These are phyloP conservation scores for Arizona elegans DNA, from an alignment of 2,113 vertebrate species.

Conservation along the genomic window DNA sequence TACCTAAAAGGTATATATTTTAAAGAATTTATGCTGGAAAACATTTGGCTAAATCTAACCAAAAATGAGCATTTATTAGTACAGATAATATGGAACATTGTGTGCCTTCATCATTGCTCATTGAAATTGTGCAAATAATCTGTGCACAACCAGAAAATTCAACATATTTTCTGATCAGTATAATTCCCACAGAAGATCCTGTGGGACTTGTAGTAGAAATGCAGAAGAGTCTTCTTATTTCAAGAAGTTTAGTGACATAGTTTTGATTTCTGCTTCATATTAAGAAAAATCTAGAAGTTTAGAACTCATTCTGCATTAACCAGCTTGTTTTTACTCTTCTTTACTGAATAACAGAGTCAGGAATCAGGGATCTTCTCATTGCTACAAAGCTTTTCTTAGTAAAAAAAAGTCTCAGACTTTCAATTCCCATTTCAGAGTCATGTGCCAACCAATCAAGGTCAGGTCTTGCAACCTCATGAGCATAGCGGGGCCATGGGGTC, in stretches of 20 bases:
- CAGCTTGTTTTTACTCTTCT: too few species aligned
- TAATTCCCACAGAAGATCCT: not conserved
- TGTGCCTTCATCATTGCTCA: not conserved
- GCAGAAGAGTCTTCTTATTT: not conserved
- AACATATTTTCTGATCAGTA: not conserved
- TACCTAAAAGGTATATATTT: not conserved
- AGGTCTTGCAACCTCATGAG: not conserved
- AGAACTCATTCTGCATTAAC: not conserved
- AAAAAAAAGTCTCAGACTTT: too few species aligned
- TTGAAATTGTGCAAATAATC: not conserved
- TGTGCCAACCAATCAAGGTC: too few species aligned
- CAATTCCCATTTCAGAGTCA: too few species aligned
- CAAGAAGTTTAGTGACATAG: not conserved
- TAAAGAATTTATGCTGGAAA: not conserved
- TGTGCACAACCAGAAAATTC: not conserved
- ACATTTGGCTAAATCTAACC: too few species aligned
- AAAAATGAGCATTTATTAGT: not conserved
- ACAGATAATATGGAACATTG: not conserved
- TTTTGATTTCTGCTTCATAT: not conserved
- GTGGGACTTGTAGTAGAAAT: not conserved
- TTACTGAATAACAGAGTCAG: not conserved
- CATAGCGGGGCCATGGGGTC: not conserved
- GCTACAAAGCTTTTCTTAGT: not conserved
- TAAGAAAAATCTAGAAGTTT: not conserved
- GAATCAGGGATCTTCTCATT: not conserved